Evolutionary conservation across 2,888 invertebrate species (phyloP), one percentile per base, ranked within the genome.

Genomic region (Resseliella maxima): DNA sequence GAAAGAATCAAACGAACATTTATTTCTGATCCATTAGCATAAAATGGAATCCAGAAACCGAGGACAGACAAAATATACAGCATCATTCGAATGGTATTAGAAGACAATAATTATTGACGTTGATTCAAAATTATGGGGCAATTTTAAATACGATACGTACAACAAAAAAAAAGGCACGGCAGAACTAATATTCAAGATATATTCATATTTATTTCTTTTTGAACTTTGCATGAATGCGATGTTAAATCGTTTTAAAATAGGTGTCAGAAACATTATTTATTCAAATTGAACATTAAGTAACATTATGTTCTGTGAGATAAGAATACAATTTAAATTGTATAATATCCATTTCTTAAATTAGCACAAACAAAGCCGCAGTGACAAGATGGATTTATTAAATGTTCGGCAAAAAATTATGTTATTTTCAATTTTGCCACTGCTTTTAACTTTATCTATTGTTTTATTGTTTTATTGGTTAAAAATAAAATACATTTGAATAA

Each of bases 81-180:
- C 59, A n/a, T 59, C 83, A 24, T n/a, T 38, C 24, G 83, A 36
- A 38, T 83, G n/a, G 83, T 83, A 83, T 83, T 83, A 38, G 38
- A 38, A 83, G 83, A 38, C 24, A 83, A 83, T 83, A 83, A 83
- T 83, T 83, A 83, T 83, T 83, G 83, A 83, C 83, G 38, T 83
- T 83, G 21, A 83, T 83, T 38, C 83, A 38, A 83, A 83, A 83
- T 83, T 83, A 83, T 83, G 83, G 36, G 38, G 38, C 83, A 38
- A 38, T 83, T 83, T 83, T 24, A n/a, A 83, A 83, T 38, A n/a
- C 83, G 83, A 83, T 83, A n/a, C n/a, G n/a, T n/a, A n/a, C n/a
- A n/a, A n/a, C n/a, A 83, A 83, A 83, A 38, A 83, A 83, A 24
- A 50, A 41, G 46, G 15, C 18, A 50, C 46, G 18, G 46, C 72